Conservation (phyloP, 1,140 invertebrate species). For the Pinna nobilis region DNA sequence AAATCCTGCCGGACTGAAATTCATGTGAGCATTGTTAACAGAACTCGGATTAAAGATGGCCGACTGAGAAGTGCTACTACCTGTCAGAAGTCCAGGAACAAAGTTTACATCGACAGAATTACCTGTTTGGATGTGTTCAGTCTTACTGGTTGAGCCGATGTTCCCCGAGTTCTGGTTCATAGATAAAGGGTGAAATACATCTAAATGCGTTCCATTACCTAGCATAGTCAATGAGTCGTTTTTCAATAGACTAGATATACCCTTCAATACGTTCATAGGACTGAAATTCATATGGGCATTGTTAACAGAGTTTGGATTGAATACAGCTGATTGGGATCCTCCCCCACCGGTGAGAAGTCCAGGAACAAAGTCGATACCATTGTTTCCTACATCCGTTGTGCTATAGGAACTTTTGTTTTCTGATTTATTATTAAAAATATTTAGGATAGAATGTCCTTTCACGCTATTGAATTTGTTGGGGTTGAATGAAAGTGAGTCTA, state of each 20-base stretch:
- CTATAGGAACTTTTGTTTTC: too few species aligned
- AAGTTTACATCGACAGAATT: neutral
- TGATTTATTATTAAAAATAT: neutral
- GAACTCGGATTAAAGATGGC: conserved; percentile 23
- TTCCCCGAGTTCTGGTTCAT: too few species aligned
- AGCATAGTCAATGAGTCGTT: too few species aligned
- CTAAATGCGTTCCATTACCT: too few species aligned
- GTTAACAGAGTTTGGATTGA: conserved; percentile 41
- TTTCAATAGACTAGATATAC: too few species aligned
- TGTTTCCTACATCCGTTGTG: neutral
- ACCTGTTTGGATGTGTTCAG: neutral
- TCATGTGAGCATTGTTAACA: conserved; percentile 12
- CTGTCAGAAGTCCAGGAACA: too few species aligned
- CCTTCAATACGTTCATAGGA: too few species aligned
- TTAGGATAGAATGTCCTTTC: neutral
- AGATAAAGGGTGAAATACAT: too few species aligned
- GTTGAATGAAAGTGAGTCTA: conserved; percentile 21
- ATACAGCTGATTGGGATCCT: conserved; percentile 19
- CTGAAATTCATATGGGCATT: conserved; percentile 31
- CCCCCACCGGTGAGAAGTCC: conserved; percentile 15
- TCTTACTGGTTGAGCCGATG: neutral
- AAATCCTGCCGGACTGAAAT: neutral
- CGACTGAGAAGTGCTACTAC: too few species aligned
- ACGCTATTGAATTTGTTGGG: conserved; percentile 34
- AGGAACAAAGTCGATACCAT: conserved; percentile 10